Percentiles rank a stretch among this genome's conserved stretches.
Conservation (phyloP, 2,113 vertebrate species). For the Riparia riparia region DNA sequence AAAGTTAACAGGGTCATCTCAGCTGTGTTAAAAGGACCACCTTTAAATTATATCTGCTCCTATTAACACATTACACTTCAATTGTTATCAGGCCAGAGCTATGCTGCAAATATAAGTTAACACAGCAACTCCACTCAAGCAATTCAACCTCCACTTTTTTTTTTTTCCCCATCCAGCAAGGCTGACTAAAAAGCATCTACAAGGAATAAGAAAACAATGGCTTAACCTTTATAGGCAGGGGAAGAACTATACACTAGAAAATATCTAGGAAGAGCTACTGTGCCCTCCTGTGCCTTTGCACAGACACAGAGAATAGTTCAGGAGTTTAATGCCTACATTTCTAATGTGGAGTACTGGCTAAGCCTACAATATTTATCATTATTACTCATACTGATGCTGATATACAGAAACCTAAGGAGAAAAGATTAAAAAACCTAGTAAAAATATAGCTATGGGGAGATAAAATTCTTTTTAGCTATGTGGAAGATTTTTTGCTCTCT, state of each 20-base stretch:
- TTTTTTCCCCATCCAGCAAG: background rate
- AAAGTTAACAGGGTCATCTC: background rate
- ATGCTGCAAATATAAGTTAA: background rate
- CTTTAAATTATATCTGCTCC: background rate
- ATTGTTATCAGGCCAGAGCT: background rate
- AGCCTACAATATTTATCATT: background rate
- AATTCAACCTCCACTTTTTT: background rate
- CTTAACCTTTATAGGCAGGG: background rate
- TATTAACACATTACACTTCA: background rate
- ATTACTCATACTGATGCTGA: background rate
- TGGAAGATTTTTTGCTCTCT: background rate
- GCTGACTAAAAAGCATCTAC: background rate
- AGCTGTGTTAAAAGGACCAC: background rate
- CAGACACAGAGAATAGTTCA: background rate
- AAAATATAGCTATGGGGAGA: background rate
- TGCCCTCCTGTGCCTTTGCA: background rate
- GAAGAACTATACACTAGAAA: background rate
- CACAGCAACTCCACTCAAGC: background rate
- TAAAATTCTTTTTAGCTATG: background rate
- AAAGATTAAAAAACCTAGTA: background rate
- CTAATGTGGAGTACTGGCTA: background rate
- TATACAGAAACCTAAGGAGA: background rate
- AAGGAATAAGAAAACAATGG: conserved; percentile 22
- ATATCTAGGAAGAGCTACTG: background rate
- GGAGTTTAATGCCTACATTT: background rate